phyloP scores from a whole-genome alignment of 2,113 vertebrate species.

The Zeus faber region DNA sequence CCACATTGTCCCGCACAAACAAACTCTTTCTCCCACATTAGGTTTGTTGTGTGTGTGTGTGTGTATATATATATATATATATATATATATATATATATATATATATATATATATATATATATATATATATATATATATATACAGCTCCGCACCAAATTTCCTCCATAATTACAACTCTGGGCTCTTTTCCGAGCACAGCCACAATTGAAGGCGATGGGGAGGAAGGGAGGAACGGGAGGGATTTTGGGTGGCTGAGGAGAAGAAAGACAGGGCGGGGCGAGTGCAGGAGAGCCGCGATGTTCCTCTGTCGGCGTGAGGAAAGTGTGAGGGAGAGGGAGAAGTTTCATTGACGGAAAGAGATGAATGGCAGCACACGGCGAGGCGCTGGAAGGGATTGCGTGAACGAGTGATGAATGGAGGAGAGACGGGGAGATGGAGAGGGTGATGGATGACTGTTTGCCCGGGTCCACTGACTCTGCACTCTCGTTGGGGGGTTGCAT shows the following conservation, averaged over 20 bases:
- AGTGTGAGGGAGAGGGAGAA: neutral
- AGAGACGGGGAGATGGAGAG: conserved; percentile 37
- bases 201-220: too few relatives aligned
- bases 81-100: too few relatives aligned
- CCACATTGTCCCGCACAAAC: too few relatives aligned
- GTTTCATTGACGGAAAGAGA: conserved; percentile 31
- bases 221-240: conserved; percentile 30
- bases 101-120: too few relatives aligned
- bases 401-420: conserved; percentile 27
- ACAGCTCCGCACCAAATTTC: too few relatives aligned
- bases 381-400: conserved; percentile 24
- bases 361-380: conserved; percentile 27
- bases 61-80: too few relatives aligned
- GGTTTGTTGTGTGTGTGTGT: too few relatives aligned
- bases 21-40: too few relatives aligned
- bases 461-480: conserved; percentile 16
- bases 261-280: neutral
- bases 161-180: too few relatives aligned
- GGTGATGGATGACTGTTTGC: conserved; percentile 53
- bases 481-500: conserved; percentile 24
- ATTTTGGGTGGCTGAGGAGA: conserved; percentile 21
- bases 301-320: neutral
- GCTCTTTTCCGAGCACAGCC: too few relatives aligned
- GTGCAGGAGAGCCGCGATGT: conserved; percentile 19
- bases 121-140: too few relatives aligned